A percentile compares a stretch with the other conserved stretches of the same genome.
phyloP scores from a whole-genome alignment of 2,113 vertebrate genomes.

The Urocynchramus pylzowi region DNA sequence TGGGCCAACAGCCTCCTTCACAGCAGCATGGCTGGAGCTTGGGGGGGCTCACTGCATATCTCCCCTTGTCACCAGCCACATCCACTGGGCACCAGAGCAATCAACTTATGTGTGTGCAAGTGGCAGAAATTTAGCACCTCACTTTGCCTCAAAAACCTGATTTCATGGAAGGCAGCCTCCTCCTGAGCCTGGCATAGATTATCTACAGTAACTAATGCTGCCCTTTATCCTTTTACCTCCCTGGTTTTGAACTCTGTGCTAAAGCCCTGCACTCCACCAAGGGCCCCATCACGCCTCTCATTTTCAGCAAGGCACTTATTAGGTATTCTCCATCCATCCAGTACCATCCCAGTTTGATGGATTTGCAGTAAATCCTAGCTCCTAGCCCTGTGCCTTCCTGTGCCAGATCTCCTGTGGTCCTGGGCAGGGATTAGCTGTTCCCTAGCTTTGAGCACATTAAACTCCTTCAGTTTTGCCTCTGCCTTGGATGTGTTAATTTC shows the following conservation, averaged over 20 bases:
- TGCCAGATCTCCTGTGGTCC: conserved; percentile 10
- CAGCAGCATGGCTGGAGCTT: not conserved
- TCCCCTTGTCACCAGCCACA: not conserved
- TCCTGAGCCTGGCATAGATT: not conserved
- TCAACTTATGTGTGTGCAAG: accelerated
- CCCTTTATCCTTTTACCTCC: not conserved
- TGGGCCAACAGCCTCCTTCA: not conserved
- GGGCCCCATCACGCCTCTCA: not conserved
- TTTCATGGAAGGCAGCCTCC: not conserved
- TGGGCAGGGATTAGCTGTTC: conserved; percentile 24
- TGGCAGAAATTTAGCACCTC: not conserved
- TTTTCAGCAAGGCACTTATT: not conserved
- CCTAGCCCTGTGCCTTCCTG: not conserved
- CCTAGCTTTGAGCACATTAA: conserved; percentile 51
- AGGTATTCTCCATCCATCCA: not conserved
- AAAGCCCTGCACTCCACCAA: not conserved
- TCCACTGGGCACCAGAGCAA: not conserved
- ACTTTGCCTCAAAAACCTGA: not conserved
- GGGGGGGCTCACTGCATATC: accelerated
- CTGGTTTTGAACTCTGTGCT: not conserved
- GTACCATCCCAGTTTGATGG: not conserved
- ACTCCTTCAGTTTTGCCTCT: conserved; percentile 39
- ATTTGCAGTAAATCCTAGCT: conserved; percentile 41
- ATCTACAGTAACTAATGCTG: not conserved
- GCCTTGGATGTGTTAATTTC: conserved; percentile 36